These are phyloP conservation scores for Theretra japonica DNA, from an alignment of 2,888 invertebrate genomes.

Conservation along the genomic window DNA sequence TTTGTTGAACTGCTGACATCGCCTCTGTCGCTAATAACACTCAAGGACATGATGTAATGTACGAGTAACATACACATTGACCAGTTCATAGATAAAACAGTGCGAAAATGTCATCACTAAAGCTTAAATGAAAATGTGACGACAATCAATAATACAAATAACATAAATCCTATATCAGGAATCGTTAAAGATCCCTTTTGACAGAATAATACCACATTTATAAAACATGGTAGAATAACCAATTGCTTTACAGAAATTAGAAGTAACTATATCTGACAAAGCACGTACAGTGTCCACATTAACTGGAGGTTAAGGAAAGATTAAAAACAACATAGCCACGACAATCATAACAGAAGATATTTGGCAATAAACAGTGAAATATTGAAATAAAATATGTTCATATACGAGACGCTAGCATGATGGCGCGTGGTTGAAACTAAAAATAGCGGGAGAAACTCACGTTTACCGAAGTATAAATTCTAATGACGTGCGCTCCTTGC, in stretches of 20 bases:
- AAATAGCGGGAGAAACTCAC: conserved; percentile 1
- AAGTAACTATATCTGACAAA: too few relatives aligned
- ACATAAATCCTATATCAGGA: neutral
- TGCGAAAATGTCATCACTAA: neutral
- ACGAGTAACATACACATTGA: neutral
- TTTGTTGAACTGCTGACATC: neutral
- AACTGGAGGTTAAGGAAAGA: neutral
- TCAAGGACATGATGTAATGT: conserved; percentile 15
- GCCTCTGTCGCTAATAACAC: neutral
- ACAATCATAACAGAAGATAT: neutral
- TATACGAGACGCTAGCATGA: neutral
- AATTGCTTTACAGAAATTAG: too few relatives aligned
- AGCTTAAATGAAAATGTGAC: neutral
- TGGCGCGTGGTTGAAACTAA: neutral
- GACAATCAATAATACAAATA: neutral
- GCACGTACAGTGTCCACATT: too few relatives aligned
- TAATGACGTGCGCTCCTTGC: conserved; percentile 17
- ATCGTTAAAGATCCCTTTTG: too few relatives aligned
- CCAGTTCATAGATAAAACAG: neutral
- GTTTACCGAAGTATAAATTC: neutral
- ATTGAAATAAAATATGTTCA: neutral
- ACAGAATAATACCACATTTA: too few relatives aligned
- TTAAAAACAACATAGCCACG: neutral
- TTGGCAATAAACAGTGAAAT: neutral
- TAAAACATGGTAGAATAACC: too few relatives aligned